Evolutionary conservation across 2,888 invertebrate species (phyloP).

Genomic region (Chrysomela aeneicollis): DNA sequence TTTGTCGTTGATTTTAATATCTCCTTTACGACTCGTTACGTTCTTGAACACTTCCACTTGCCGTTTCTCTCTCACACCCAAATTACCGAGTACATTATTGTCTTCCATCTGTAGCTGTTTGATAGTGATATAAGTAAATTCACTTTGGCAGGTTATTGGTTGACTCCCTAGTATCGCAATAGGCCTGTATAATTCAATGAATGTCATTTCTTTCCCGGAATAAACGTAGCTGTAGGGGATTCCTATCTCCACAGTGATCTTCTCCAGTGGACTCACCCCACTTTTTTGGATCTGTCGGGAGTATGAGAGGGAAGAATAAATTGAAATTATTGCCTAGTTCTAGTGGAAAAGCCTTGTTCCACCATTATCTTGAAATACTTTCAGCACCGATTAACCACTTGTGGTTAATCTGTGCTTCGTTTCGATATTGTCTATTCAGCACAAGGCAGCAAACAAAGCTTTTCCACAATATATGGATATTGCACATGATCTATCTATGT

Average conservation of each 20-base stretch:
- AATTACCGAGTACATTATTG: background rate
- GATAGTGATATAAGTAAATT: conserved; percentile 40
- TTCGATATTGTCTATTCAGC: no score
- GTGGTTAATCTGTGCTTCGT: no score
- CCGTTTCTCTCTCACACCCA: conserved; percentile 4
- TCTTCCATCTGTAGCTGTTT: background rate
- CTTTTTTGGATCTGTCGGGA: conserved; percentile 54
- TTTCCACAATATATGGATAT: no score
- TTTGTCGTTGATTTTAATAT: conserved; percentile 29
- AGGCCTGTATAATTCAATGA: conserved; percentile 44
- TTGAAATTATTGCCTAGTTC: no score
- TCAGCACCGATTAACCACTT: no score
- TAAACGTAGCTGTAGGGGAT: conserved; percentile 52
- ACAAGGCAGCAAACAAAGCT: no score
- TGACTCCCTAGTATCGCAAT: conserved; percentile 46
- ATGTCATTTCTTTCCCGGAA: conserved; percentile 30
- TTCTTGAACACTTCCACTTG: conserved; percentile 34
- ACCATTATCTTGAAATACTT: no score
- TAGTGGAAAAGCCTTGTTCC: no score
- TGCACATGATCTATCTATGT: no score
- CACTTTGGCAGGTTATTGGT: conserved; percentile 47
- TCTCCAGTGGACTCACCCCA: conserved; percentile 58
- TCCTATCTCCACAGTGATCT: conserved; percentile 52
- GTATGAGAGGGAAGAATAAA: background rate
- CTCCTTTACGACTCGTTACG: conserved; percentile 26